Conservation (phyloP, 2,888 invertebrate species). For the Andrena chrysosceles region DNA sequence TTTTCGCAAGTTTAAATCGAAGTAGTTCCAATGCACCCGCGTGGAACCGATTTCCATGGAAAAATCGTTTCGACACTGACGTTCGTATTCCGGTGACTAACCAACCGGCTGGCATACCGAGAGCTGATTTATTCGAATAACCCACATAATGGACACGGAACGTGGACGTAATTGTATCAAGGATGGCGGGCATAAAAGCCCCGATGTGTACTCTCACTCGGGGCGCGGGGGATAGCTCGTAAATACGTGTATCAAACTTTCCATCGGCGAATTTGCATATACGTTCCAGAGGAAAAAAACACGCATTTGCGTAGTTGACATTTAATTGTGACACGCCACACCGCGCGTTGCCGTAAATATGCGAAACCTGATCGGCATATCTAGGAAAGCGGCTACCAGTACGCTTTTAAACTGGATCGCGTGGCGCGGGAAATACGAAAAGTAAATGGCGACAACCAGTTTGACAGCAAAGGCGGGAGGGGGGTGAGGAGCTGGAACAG, state of each 20-base stretch:
- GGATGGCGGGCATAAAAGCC: conserved; percentile 20
- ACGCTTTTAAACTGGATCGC: conserved; percentile 27
- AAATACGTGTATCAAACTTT: conserved; percentile 46
- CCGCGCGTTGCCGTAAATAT: conserved; percentile 15
- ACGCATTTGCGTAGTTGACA: conserved; percentile 6
- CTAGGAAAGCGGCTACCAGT: conserved; percentile 33
- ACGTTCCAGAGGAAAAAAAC: neutral
- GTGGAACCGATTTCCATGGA: neutral
- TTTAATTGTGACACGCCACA: conserved; percentile 35
- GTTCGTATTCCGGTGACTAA: conserved; percentile 38
- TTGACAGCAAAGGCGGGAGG: neutral
- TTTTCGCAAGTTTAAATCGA: neutral
- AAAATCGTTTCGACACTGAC: neutral
- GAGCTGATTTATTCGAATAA: conserved; percentile 48
- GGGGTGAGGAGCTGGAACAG: neutral
- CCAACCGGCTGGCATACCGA: conserved; percentile 16
- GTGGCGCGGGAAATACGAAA: conserved; percentile 37
- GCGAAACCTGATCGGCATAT: conserved; percentile 51
- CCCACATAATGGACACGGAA: conserved; percentile 36
- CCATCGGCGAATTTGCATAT: conserved; percentile 48
- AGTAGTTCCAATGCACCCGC: neutral
- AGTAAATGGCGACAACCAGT: conserved; percentile 22
- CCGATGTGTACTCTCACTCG: conserved; percentile 34
- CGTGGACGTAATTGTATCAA: conserved; percentile 42
- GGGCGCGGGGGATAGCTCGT: conserved; percentile 28